Percentiles rank a stretch among this genome's conserved stretches.
These are phyloP conservation scores for Drosophila busckii DNA, from an alignment of 1,140 invertebrate genomes.

Conservation along the genomic window DNA sequence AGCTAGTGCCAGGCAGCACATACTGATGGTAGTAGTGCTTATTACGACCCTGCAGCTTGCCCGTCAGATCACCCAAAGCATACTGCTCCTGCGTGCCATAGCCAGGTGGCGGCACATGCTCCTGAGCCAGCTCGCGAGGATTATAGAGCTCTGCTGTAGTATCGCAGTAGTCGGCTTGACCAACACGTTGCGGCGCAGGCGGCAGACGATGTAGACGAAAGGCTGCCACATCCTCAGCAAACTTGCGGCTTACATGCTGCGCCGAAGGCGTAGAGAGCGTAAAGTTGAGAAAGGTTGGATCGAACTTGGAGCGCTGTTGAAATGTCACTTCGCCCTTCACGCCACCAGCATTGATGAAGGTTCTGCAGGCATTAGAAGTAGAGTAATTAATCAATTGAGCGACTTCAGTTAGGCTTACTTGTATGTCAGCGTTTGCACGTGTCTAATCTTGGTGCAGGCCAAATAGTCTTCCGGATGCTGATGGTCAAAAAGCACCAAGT, in stretches of 20 bases:
- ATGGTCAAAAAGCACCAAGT: conserved; percentile 91
- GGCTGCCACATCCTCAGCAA: conserved; percentile 81
- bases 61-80: conserved; percentile 92
- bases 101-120: conserved; percentile 83
- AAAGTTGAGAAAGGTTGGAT: conserved; percentile 90
- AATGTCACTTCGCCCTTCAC: conserved; percentile 90
- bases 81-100: conserved; percentile 91
- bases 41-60: conserved; percentile 88
- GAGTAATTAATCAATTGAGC: too few species aligned
- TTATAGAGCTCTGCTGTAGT: conserved; percentile 86
- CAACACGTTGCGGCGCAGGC: conserved; percentile 80
- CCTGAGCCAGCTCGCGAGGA: conserved; percentile 82
- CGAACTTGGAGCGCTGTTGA: conserved; percentile 89
- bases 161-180: conserved; percentile 81
- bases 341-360: conserved; percentile 88
- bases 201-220: conserved; percentile 85
- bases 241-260: conserved; percentile 61
- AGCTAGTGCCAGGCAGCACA: conserved; percentile 83
- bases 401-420: too few species aligned
- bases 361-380: conserved; percentile 80
- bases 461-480: conserved; percentile 88
- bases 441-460: conserved; percentile 90
- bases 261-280: conserved; percentile 81
- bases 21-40: conserved; percentile 85
- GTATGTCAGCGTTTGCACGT: conserved; percentile 82